phyloP scores from a whole-genome alignment of 2,888 invertebrate genomes.

The Lordiphosa andalusiaca region DNA sequence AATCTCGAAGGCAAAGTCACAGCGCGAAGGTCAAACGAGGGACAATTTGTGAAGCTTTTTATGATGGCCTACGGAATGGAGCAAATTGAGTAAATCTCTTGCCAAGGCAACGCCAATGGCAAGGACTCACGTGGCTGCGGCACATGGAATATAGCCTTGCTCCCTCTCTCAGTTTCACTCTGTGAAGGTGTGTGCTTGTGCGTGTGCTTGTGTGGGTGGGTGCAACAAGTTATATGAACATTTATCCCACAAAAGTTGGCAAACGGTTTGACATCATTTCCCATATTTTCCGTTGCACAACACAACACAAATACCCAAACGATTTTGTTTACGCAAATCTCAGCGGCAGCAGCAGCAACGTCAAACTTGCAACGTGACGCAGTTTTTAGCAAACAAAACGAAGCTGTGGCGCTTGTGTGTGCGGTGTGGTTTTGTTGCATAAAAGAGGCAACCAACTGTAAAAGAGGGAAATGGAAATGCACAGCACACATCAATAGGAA shows the following conservation, averaged over 20 bases:
- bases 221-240: conserved; percentile 31
- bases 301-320: conserved; percentile 28
- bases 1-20: conserved; percentile 21
- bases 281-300: conserved; percentile 61
- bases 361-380: conserved; percentile 69
- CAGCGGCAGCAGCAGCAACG: conserved; percentile 40
- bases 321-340: conserved; percentile 73
- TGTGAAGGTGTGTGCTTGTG: too few species aligned
- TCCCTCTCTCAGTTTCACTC: too few species aligned
- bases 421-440: conserved; percentile 48
- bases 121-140: conserved; percentile 37
- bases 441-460: conserved; percentile 65
- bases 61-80: conserved; percentile 1
- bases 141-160: neutral
- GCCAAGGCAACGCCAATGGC: conserved; percentile 12
- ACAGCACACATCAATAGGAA: conserved; percentile 10
- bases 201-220: neutral
- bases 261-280: conserved; percentile 47
- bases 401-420: conserved; percentile 24
- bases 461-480: conserved; percentile 33
- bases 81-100: conserved; percentile 14
- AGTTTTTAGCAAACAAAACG: conserved; percentile 67
- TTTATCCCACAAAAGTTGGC: conserved; percentile 6
- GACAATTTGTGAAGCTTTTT: conserved; percentile 4
- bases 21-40: conserved; percentile 28